Base-by-base conservation (phyloP, 2,888 invertebrate genomes). In the Acrobasis consociella region DNA sequence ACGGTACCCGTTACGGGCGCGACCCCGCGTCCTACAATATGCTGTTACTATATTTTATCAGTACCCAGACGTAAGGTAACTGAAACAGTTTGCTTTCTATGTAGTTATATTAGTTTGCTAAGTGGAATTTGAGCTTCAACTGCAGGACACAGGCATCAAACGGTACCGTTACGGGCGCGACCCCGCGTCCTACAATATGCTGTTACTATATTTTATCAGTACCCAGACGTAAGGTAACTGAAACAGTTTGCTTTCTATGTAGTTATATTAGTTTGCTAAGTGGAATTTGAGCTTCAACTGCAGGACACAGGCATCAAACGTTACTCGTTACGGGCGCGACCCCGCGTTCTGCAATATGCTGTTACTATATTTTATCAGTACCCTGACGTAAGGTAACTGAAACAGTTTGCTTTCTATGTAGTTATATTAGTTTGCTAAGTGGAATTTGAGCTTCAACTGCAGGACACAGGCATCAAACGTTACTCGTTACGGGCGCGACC, bases 241-340 rank as follows among this genome's bases (percentile, higher is more conserved):
- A 22, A 22, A 22, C 22, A 1, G 3, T 1, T 22, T 22, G 22
- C 22, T 22, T 22, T 22, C 22, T 22, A 22, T 22, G 22, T 22
- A 2, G 22, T 22, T 3, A 2, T 22, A 22, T 22, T n/a, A 22
- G 3, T 22, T 3, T 22, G 22, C 22, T 22, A 22, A 90, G 95
- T 99, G 93, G 93, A 98, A 11, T 98, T 99, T 83, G 99, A 99
- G 7, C 95, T 99, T 93, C 96, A 96, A 69, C 94, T 98, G 76
- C 95, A 96, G 70, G 97, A 98, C 80, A 96, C 98, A 0, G 99
- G 99, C 3, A 94, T 99, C 64, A 97, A 97, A 81, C 93, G 97
- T 49, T 97, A 97, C 86, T 98, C 97, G 0, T 89, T 98, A 56
- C 94, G 97, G 46, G 95, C 96, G 38, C 93, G 98, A 1, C 97